phyloP scores from a whole-genome alignment of 30 jellyfish, hydroid and myxozoan genomes.

The Cassiopea andromeda region DNA sequence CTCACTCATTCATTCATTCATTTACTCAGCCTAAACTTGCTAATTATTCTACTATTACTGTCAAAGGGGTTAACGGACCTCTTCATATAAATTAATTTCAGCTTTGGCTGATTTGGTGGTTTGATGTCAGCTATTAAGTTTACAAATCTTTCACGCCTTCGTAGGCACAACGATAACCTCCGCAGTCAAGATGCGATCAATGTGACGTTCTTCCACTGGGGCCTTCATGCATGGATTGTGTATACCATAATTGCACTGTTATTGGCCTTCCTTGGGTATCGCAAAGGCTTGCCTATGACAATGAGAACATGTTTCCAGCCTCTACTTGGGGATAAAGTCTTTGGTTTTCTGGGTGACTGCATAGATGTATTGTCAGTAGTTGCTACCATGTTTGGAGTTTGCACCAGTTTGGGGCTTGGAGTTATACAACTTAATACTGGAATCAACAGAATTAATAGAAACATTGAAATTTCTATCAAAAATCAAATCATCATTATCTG shows the following conservation, averaged over 20 bases:
- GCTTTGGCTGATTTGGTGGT: not conserved
- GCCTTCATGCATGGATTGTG: slow-evolving; percentile 94
- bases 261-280: slow-evolving; percentile 83
- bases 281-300: slow-evolving; percentile 92
- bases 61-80: too few species aligned
- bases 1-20: too few species aligned
- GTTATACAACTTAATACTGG: slow-evolving; percentile 92
- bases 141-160: not conserved
- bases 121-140: not conserved
- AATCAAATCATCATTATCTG: slow-evolving; percentile 86
- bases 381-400: slow-evolving; percentile 96
- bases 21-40: too few species aligned
- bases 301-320: slow-evolving; percentile 97
- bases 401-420: slow-evolving; percentile 97
- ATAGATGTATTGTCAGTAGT: slow-evolving; percentile 87
- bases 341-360: slow-evolving; percentile 87
- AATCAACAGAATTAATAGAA: slow-evolving; percentile 68
- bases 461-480: slow-evolving; percentile 53
- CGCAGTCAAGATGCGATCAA: slow-evolving; percentile 93
- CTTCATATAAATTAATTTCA: too few species aligned
- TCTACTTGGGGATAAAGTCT: slow-evolving; percentile 81
- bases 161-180: slow-evolving; percentile 79
- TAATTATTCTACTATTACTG: too few species aligned
- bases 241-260: slow-evolving; percentile 81
- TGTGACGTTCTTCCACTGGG: slow-evolving; percentile 93